Base-by-base conservation (phyloP, 2,797 vertebrate genomes). In the Ara ararauna region DNA sequence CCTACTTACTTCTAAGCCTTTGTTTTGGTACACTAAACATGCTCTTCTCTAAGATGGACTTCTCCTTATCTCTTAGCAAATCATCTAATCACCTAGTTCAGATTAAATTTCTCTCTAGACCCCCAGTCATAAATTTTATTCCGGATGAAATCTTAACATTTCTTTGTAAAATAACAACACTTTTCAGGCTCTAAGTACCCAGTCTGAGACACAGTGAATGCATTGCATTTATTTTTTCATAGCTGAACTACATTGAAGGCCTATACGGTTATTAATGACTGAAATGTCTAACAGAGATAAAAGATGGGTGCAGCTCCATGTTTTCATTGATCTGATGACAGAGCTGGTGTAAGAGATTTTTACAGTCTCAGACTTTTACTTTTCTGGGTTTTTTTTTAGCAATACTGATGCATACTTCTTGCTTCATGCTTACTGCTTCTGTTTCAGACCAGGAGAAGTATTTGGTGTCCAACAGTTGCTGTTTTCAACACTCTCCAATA, bases 301-400 rank as follows among this genome's bases (percentile, higher is more conserved):
- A 54, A 66, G 30, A 54, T 36, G n/a, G 15, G 8, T 87, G 17
- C 36, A 62, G 19, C 66, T 89, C 38, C 47, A 40, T 19, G 38
- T 73, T 90, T 79, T 93, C 87, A 94, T 62, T 94, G 62, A 62
- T 82, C 38, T 85, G 38, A 73, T 82, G 50, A 66, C 38, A 76
- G 71, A 78, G 14, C 7, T 60, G 21, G 29, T 38, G 84, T 54
- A 73, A 76, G 45, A 79, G 38, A 47, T 62, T 66, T 32, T 72
- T 79, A 20, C 7, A 32, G 58, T 70, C 42, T 75, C 66, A 72
- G 62, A 27, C 32, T 50, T 44, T 77, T 42, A 10, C 4, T 71
- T 61, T 88, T 65, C 8, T 75, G 10, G 5, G 8, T 1, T 17
- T 47, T 34, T 47, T 75, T 86, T 75, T 9, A 38, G 4, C 38